phyloP scores from a whole-genome alignment of 2,113 vertebrate genomes.

The Erythrocebus patas region DNA sequence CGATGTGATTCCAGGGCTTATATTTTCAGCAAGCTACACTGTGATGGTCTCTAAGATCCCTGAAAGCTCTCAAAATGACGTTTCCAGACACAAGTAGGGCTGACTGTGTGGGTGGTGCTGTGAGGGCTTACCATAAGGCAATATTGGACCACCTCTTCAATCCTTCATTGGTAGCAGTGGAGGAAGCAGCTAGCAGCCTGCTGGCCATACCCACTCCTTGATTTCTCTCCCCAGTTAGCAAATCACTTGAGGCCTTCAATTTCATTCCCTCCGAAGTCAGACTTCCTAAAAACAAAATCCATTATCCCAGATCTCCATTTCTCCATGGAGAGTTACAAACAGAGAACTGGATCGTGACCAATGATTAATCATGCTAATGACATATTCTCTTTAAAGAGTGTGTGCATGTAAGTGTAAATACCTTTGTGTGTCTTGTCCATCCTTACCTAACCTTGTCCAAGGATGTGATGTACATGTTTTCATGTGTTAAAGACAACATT shows the following conservation, averaged over 20 bases:
- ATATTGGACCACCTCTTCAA: neutral
- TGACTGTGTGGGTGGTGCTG: neutral
- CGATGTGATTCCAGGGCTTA: neutral
- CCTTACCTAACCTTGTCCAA: neutral
- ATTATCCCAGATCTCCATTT: neutral
- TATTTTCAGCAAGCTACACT: neutral
- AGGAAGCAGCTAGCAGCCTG: neutral
- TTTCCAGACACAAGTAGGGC: neutral
- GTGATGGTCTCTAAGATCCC: neutral
- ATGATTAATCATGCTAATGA: neutral
- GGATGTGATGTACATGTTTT: neutral
- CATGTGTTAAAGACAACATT: neutral
- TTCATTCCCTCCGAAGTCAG: neutral
- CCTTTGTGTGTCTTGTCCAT: neutral
- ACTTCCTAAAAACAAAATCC: neutral
- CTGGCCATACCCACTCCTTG: neutral
- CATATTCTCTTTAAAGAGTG: neutral
- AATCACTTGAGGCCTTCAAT: neutral
- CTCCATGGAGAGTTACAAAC: neutral
- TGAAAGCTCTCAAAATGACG: neutral
- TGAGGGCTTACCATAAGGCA: neutral
- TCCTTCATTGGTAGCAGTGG: neutral
- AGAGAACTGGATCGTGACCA: neutral
- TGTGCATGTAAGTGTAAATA: neutral
- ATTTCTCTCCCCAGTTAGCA: neutral